These are phyloP conservation scores for Barnardius zonarius DNA, from an alignment of 2,113 vertebrate species.

Conservation along the genomic window DNA sequence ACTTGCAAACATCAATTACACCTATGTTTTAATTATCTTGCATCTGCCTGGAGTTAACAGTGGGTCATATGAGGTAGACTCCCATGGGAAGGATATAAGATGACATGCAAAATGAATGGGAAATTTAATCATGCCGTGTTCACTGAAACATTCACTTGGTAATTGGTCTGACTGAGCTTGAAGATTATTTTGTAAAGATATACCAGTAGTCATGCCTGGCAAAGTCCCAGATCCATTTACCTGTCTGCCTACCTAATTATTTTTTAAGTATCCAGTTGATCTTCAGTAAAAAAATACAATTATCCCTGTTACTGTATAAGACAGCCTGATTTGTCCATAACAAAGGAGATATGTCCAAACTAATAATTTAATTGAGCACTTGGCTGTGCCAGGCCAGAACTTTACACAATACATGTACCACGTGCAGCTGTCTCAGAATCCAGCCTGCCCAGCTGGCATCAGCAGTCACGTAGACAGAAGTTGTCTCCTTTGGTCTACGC, in stretches of 20 bases:
- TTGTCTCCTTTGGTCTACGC: fast-evolving
- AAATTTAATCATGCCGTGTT: not conserved
- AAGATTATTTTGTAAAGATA: not conserved
- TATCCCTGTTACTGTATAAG: not conserved
- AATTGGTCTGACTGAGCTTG: not conserved
- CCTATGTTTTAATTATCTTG: not conserved
- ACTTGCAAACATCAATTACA: not conserved
- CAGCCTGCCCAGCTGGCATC: not conserved
- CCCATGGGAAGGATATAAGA: not conserved
- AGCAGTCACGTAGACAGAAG: not conserved
- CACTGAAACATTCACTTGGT: not conserved
- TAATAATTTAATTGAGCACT: not conserved
- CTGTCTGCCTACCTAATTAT: not conserved
- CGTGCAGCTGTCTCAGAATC: not conserved
- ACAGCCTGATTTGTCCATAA: not conserved
- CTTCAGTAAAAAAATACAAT: not conserved
- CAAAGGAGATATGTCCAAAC: not conserved
- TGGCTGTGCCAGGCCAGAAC: not conserved
- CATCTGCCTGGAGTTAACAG: not conserved
- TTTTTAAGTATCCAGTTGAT: not conserved
- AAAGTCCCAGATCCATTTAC: not conserved
- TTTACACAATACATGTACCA: not conserved
- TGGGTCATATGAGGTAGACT: not conserved
- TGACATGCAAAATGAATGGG: not conserved
- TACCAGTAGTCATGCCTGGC: not conserved